Evolutionary conservation across 2,113 vertebrate species (phyloP), one percentile per base, ranked within the genome.

Genomic region (Labeo catla): DNA sequence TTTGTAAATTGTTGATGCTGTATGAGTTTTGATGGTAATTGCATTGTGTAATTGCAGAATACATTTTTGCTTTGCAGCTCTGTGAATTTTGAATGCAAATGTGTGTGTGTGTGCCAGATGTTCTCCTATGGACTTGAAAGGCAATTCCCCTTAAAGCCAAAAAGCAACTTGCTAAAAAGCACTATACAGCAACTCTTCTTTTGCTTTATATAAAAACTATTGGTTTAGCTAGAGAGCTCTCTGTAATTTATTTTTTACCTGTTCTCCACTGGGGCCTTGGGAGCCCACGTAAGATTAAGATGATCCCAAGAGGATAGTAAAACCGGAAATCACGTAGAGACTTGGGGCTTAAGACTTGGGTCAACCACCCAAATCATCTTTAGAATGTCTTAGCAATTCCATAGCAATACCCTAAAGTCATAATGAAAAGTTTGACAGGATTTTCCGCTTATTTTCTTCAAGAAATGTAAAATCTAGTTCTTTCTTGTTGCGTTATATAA

Each of bases 41-140:
- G 36, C 2, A 63, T 23, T 80, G 36, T 23, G 57, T 80, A 80
- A 80, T 63, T 63, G 76, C 21, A 63, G 6, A 13, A 15, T 63
- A 8, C 19, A 47, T 80, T 63, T 63, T 4, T 39, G 36, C 57
- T 8, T 80, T 63, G 39, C 39, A 63, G 7, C 7, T n/a, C 50
- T 10, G 34, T 59, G 34, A 28, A 2, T 21, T 39, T 47, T 73
- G 5, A 47, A 47, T 70, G 21, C 70, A 47, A 43, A 74, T 23
- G 15, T 78, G 8, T 78, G 28, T 28, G 28, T 28, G 52, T 78
- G 16, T 80, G 77, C 39, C 59, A 39, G 74, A 78, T 50, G 76
- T 83, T 59, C 21, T 84, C 61, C 34, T 73, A 45, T 61, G 72
- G 57, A 76, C 10, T 16, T 34, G 23, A 76, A 52, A 77, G 4